Conservation (phyloP, 2,113 vertebrate species). For the Rhabdomys dilectus region DNA sequence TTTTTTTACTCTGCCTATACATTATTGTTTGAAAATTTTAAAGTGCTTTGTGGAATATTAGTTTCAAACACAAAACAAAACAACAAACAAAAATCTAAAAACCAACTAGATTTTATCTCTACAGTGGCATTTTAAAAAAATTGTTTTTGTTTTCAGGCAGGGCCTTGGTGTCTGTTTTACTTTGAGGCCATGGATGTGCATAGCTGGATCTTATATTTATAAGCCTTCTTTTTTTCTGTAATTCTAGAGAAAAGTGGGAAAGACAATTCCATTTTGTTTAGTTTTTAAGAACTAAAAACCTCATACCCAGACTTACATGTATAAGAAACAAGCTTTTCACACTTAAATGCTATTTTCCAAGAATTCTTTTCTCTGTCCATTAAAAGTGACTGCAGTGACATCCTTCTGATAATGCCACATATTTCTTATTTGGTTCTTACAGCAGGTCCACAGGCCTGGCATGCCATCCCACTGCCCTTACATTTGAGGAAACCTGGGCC, state of each 20-base stretch:
- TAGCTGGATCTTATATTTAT: background rate
- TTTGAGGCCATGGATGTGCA: background rate
- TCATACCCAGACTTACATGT: background rate
- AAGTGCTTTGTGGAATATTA: background rate
- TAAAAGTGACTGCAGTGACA: background rate
- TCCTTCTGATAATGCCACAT: background rate
- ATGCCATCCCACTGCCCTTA: background rate
- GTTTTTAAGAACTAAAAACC: background rate
- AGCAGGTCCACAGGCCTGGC: background rate
- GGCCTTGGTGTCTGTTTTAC: background rate
- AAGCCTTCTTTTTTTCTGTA: background rate
- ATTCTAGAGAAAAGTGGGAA: background rate
- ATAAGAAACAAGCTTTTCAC: background rate
- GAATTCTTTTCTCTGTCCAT: background rate
- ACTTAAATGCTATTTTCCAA: background rate
- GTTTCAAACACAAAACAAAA: background rate
- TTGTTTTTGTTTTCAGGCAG: background rate
- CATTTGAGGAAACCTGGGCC: background rate
- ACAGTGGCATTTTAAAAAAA: background rate
- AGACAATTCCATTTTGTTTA: background rate
- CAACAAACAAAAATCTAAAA: background rate
- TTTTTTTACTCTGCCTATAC: background rate
- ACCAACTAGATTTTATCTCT: background rate
- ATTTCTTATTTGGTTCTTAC: background rate
- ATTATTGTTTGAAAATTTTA: background rate